Base-by-base conservation (phyloP, 2,797 vertebrate genomes). In the Pteronotus mesoamericanus region DNA sequence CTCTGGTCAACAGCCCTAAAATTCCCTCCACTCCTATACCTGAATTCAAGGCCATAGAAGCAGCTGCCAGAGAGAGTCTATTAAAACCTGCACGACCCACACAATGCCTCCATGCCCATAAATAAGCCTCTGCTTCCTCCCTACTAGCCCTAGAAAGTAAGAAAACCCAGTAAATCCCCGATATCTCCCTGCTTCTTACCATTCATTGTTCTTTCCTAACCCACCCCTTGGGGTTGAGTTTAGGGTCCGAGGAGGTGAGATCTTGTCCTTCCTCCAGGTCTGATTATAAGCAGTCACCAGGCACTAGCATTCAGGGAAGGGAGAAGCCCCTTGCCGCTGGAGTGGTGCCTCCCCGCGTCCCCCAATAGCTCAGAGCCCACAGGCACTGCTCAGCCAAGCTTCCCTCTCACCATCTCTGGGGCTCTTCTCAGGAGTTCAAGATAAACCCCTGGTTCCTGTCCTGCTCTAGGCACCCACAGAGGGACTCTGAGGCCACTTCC, bases 61-160 rank as follows among this genome's bases (percentile, higher is more conserved):
- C 99, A 55, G 99, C 99, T 97, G 99, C 99, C 24, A 99, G 99
- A 64, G 98, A 99, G 99, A 61, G 98, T 98, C 95, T 98, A 98
- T 97, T 97, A 98, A 80, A 98, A 98, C 96, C 98, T 99, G 19
- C 98, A 98, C 95, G 99, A 99, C 83, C 98, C 98, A 32, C 98
- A 99, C 80, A 99, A 98, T 0, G 98, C 99, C 96, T 99, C 99
- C 94, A 99, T 99, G 98, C 99, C 99, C 46, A 98, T 99, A 97
- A 99, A 99, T 98, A 99, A 99, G 97, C 99, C 99, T 42, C 99
- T 37, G 61, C 99, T 99, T 5, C 99, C 99, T 95, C 99, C 99
- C 0, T 99, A 99, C 98, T 99, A 98, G 29, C 99, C 99, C 99
- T 99, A 86, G 99, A 99, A 61, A 99, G 99, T 97, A 99, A 99